phyloP scores from a whole-genome alignment of 2,888 invertebrate species.

The Rutpela maculata region DNA sequence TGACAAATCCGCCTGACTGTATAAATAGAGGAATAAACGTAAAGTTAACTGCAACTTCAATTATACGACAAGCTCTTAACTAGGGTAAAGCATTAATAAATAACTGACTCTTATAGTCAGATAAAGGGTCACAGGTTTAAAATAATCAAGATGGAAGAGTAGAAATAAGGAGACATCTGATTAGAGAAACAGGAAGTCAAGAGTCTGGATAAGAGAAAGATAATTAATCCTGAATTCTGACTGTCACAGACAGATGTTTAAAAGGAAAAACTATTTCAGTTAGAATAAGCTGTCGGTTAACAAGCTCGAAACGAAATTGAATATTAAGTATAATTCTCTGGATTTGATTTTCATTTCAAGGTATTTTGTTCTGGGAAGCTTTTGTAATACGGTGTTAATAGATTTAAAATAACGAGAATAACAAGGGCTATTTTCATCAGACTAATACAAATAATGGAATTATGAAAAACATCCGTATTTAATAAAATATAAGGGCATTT shows the following conservation, averaged over 20 bases:
- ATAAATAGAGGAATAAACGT: slow-evolving; percentile 25
- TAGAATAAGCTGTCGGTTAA: slow-evolving; percentile 59
- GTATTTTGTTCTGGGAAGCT: slow-evolving; percentile 5
- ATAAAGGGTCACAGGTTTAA: slow-evolving; percentile 44
- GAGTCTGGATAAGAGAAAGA: slow-evolving; percentile 64
- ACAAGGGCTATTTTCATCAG: too few relatives aligned
- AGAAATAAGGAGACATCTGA: slow-evolving; percentile 61
- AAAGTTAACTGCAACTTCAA: slow-evolving; percentile 34
- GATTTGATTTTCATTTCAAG: slow-evolving; percentile 27
- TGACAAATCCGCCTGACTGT: background rate
- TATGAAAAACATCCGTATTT: too few relatives aligned
- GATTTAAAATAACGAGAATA: background rate
- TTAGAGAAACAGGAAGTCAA: slow-evolving; percentile 65
- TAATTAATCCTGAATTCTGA: slow-evolving; percentile 68
- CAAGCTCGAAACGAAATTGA: slow-evolving; percentile 55
- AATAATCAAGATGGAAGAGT: slow-evolving; percentile 54
- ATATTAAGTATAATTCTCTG: slow-evolving; percentile 55
- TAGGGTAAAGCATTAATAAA: slow-evolving; percentile 36
- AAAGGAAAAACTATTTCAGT: slow-evolving; percentile 64
- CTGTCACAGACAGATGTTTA: slow-evolving; percentile 67
- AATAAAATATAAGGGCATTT: too few relatives aligned
- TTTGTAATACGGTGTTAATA: background rate
- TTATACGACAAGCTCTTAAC: slow-evolving; percentile 20
- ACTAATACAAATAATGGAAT: too few relatives aligned
- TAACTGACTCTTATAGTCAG: slow-evolving; percentile 37